Evolutionary conservation across 1,140 invertebrate genomes (phyloP).

Genomic region (Potamilus streckersoni): DNA sequence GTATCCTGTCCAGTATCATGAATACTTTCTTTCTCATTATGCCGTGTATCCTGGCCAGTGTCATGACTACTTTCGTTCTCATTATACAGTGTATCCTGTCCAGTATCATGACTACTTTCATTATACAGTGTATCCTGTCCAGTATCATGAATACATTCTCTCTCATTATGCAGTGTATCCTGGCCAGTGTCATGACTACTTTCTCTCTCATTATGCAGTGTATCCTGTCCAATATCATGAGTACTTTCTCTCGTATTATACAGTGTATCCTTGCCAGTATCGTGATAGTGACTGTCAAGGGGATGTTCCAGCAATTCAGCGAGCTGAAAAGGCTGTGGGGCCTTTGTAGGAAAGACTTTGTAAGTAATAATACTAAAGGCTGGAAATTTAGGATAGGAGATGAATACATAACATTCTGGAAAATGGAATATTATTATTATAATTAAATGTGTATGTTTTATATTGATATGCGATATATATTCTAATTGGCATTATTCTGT

Average conservation of each 20-base stretch:
- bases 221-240: neutral
- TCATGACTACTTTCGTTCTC: conserved; percentile 6
- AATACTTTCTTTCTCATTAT: conserved; percentile 70
- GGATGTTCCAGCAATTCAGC: conserved; percentile 85
- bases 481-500: no score
- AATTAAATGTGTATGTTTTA: no score
- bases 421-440: no score
- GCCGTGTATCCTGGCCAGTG: neutral
- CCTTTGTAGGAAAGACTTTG: conserved; percentile 83
- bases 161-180: conserved; percentile 82
- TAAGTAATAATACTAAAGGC: conserved; percentile 53
- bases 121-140: conserved; percentile 84
- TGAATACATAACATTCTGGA: no score
- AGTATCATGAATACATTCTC: conserved; percentile 87
- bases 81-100: conserved; percentile 81
- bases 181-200: conserved; percentile 71
- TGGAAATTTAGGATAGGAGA: no score
- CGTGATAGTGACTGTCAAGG: conserved; percentile 91
- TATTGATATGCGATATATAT: no score
- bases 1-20: conserved; percentile 42
- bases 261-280: conserved; percentile 88
- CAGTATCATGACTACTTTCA: conserved; percentile 89
- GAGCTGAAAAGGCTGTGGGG: conserved; percentile 82
- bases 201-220: no score
- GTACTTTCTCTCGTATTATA: conserved; percentile 43